Evolutionary conservation across 2,113 vertebrate genomes (phyloP).

Genomic region (Macrotis lagotis): DNA sequence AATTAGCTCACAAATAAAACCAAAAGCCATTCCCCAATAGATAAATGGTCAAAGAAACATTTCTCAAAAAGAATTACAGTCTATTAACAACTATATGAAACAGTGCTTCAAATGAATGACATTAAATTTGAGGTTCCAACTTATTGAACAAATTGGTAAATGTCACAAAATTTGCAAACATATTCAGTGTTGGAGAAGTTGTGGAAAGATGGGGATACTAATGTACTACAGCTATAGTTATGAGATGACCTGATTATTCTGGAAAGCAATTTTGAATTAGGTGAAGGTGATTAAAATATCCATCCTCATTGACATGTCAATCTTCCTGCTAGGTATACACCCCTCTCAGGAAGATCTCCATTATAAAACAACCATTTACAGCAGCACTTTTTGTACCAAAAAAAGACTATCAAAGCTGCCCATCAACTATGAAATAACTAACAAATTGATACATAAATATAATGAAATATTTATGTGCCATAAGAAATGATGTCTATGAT

Average conservation of each 20-base stretch:
- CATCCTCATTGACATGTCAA: not conserved
- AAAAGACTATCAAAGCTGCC: not conserved
- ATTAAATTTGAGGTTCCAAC: too few relatives aligned
- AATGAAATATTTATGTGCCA: not conserved
- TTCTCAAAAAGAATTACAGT: too few relatives aligned
- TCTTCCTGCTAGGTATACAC: not conserved
- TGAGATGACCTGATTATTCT: not conserved
- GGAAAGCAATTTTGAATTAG: not conserved
- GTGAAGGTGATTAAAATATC: not conserved
- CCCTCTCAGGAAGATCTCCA: not conserved
- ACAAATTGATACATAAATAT: not conserved
- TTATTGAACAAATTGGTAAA: not conserved
- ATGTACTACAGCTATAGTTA: not conserved
- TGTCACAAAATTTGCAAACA: too few relatives aligned
- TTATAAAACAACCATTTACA: too few relatives aligned
- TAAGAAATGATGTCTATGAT: not conserved
- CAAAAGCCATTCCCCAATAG: too few relatives aligned
- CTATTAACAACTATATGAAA: too few relatives aligned
- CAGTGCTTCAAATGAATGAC: too few relatives aligned
- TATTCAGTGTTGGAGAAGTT: not conserved
- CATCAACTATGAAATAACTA: not conserved
- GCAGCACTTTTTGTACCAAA: not conserved
- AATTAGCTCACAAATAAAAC: too few relatives aligned
- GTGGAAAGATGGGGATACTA: not conserved
- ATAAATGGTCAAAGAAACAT: too few relatives aligned